Base-by-base conservation (phyloP, 2,888 invertebrate species). In the Cheiracanthium punctorium region DNA sequence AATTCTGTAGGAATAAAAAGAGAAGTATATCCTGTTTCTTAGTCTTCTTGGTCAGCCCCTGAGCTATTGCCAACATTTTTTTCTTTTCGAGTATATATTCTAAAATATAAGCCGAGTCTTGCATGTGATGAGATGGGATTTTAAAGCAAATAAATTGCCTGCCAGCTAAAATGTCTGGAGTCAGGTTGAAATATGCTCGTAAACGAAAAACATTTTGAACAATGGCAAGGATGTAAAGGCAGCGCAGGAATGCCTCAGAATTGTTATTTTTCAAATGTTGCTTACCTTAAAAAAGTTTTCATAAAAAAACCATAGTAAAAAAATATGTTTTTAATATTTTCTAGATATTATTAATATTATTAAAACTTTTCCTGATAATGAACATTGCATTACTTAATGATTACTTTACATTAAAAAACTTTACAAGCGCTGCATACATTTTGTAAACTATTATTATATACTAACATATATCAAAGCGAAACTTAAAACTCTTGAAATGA, bases 121-220 rank as follows among this genome's bases (percentile, higher is more conserved):
- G 58, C 24, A 58, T 58, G 58, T 24, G 58, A 58, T 58, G 58
- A 58, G 24, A 58, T 1, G 24, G 58, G 58, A 58, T 58, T 58
- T 58, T 58, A 58, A 58, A 58, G 58, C 58, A 58, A 58, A 58
- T 58, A 58, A 58, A 58, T 58, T 58, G 58, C 58, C 58, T 58
- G 58, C 24, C 58, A 58, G 24, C 5, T 58, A 58, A 24, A 58
- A 58, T 58, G 58, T 58, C 58, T 24, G 24, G 24, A 58, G 58
- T 5, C 0, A 24, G 24, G 1, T 58, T 58, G 58, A 58, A 58
- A 58, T 58, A 58, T 58, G 4, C 17, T 24, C 24, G 24, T 48
- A 7, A 10, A 2, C 48, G n/a, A 17, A 48, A 48, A 58, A 58
- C 48, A 58, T 58, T 24, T 58, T 20, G n/a, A 5, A 58, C 58